Evolutionary conservation across 2,113 vertebrate species (phyloP).

Genomic region (Arenaria interpres): DNA sequence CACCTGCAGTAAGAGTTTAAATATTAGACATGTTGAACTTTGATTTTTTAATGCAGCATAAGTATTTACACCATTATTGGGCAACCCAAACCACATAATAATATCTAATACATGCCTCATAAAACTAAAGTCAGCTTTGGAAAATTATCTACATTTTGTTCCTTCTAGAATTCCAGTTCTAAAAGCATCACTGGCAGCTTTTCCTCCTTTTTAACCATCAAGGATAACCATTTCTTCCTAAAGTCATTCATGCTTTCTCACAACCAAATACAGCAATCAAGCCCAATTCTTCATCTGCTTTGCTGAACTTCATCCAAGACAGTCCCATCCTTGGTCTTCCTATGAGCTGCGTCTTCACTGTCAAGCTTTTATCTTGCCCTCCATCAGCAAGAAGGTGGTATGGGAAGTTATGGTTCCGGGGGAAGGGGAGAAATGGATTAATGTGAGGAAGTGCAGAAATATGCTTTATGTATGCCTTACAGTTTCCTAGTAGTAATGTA

Average conservation of each 20-base stretch:
- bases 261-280: not conserved
- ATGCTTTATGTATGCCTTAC: not conserved
- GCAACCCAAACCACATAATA: not conserved
- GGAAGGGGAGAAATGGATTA: not conserved
- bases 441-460: fast-evolving
- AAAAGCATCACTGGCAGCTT: not conserved
- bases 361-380: not conserved
- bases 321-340: not conserved
- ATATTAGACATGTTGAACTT: not conserved
- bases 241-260: not conserved
- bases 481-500: not conserved
- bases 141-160: not conserved
- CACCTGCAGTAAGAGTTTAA: not conserved
- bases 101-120: not conserved
- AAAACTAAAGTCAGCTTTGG: not conserved
- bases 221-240: not conserved
- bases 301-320: not conserved
- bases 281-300: not conserved
- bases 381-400: not conserved
- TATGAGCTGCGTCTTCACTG: not conserved
- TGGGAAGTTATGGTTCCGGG: not conserved
- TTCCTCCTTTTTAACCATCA: not conserved
- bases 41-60: fast-evolving
- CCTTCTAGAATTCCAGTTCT: not conserved
- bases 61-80: not conserved